These are phyloP conservation scores for Hydriomena furcata DNA, from an alignment of 2,888 invertebrate species.

Conservation along the genomic window DNA sequence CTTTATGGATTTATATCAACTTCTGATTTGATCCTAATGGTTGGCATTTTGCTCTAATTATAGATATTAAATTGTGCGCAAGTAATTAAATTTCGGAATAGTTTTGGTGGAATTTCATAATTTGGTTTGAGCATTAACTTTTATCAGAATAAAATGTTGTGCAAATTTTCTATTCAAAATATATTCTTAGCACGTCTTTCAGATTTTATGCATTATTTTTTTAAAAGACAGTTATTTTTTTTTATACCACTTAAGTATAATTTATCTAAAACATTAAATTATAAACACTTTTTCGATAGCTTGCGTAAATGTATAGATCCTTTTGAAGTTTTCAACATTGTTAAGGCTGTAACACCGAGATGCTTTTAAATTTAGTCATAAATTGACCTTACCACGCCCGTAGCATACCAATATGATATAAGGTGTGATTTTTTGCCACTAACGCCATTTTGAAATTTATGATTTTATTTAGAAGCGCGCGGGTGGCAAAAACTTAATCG, in stretches of 20 bases:
- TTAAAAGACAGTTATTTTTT: too few relatives aligned
- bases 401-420: constrained; percentile 52
- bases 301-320: constrained; percentile 1
- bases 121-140: background rate
- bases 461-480: constrained; percentile 67
- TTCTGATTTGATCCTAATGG: constrained; percentile 53
- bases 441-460: constrained; percentile 66
- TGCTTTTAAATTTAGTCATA: constrained; percentile 67
- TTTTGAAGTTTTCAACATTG: constrained; percentile 30
- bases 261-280: too few relatives aligned
- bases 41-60: constrained; percentile 60
- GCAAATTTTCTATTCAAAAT: too few relatives aligned
- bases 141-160: background rate
- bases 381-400: constrained; percentile 63
- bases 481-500: constrained; percentile 76
- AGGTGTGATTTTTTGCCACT: constrained; percentile 71
- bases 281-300: too few relatives aligned
- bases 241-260: too few relatives aligned
- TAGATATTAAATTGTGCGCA: constrained; percentile 54
- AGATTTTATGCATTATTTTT: too few relatives aligned
- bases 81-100: constrained; percentile 51
- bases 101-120: constrained; percentile 19
- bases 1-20: constrained; percentile 68
- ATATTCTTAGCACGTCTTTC: too few relatives aligned
- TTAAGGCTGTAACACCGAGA: constrained; percentile 15